phyloP scores from a whole-genome alignment of 2,797 vertebrate genomes.

The Acropternis orthonyx region DNA sequence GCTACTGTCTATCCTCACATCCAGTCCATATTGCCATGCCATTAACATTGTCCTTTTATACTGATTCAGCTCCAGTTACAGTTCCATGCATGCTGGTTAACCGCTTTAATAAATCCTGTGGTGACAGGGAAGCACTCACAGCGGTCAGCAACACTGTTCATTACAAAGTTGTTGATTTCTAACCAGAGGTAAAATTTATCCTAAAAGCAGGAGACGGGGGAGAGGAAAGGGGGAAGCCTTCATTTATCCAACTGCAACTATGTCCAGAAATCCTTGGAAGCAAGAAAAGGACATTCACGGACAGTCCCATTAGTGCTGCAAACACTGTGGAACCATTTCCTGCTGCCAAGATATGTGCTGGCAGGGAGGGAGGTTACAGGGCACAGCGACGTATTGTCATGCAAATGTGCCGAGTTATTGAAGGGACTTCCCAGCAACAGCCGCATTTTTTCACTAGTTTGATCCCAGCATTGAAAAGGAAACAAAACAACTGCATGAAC shows the following conservation, averaged over 20 bases:
- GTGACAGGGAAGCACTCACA: not conserved
- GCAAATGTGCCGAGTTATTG: constrained; percentile 40
- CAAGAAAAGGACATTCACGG: not conserved
- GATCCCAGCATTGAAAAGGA: constrained; percentile 44
- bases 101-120: not conserved
- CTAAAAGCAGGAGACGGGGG: not conserved
- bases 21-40: not conserved
- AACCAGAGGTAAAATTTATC: not conserved
- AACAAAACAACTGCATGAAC: constrained; percentile 8
- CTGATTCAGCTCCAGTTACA: not conserved
- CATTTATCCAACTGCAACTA: not conserved
- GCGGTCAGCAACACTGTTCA: not conserved
- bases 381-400: not conserved
- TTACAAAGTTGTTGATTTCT: not conserved
- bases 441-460: constrained; percentile 11
- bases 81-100: not conserved
- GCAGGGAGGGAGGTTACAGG: not conserved
- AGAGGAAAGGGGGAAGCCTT: not conserved
- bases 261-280: not conserved
- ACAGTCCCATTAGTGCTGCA: not conserved
- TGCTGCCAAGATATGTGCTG: constrained; percentile 30
- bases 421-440: constrained; percentile 48
- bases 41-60: not conserved
- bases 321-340: not conserved
- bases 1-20: not conserved